These are phyloP conservation scores for Urocitellus parryii DNA, from an alignment of 2,113 vertebrate species.

Conservation along the genomic window DNA sequence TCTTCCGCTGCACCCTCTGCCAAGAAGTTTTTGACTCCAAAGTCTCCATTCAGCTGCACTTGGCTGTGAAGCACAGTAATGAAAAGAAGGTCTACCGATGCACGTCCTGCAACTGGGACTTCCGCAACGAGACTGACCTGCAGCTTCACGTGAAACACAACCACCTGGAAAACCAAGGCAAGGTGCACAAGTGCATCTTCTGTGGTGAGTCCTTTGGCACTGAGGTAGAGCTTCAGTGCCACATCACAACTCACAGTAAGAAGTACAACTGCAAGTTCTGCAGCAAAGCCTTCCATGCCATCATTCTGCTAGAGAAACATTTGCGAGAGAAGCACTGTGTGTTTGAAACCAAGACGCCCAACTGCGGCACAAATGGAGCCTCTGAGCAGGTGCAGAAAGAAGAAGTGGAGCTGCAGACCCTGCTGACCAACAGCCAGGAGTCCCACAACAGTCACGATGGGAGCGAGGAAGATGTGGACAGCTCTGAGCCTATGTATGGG, in stretches of 20 bases:
- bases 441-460: conserved; percentile 96
- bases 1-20: conserved; percentile 98
- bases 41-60: conserved; percentile 97
- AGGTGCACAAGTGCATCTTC: conserved; percentile 97
- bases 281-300: conserved; percentile 98
- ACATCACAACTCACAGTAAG: conserved; percentile 99
- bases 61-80: conserved; percentile 99
- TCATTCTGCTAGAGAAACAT: conserved; percentile 97
- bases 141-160: conserved; percentile 98
- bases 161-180: conserved; percentile 97
- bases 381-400: conserved; percentile 94
- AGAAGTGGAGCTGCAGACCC: conserved; percentile 93
- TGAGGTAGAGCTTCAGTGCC: conserved; percentile 98
- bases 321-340: conserved; percentile 96
- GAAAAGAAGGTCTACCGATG: conserved; percentile 98
- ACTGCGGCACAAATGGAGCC: conserved; percentile 95
- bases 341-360: conserved; percentile 95
- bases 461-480: conserved; percentile 96
- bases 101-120: conserved; percentile 99
- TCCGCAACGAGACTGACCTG: conserved; percentile 96
- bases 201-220: conserved; percentile 98
- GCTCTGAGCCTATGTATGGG: conserved; percentile 96
- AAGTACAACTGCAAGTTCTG: conserved; percentile 99
- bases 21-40: conserved; percentile 99
- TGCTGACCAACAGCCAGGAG: conserved; percentile 96